Conservation (phyloP, 2,888 invertebrate genomes). For the Phyllotreta cruciferae region DNA sequence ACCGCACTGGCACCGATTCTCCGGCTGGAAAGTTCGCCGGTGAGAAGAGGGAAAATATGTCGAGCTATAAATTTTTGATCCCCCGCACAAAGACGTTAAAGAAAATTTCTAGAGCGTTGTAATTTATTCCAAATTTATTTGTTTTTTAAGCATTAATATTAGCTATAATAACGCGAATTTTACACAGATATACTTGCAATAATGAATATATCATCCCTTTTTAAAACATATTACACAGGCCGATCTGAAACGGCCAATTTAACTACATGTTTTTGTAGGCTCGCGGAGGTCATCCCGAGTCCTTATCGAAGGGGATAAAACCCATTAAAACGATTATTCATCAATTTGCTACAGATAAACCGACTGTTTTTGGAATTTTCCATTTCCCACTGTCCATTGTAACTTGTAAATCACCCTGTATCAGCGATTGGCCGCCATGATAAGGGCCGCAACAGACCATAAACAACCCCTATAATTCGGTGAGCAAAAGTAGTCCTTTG, state of each 20-base stretch:
- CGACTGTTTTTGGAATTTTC: conserved; percentile 13
- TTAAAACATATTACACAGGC: no score
- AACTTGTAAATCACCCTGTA: conserved; percentile 37
- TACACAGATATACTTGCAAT: no score
- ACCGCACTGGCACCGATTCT: conserved; percentile 14
- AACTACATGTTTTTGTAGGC: conserved; percentile 20
- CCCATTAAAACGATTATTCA: conserved; percentile 32
- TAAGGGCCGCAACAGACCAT: conserved; percentile 33
- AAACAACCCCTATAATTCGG: conserved; percentile 35
- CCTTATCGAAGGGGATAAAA: conserved; percentile 27
- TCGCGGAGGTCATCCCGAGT: conserved; percentile 6
- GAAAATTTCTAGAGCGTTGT: no score
- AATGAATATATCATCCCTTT: no score
- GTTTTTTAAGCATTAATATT: no score
- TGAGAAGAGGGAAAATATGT: conserved; percentile 23
- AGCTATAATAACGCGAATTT: no score
- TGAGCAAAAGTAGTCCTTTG: conserved; percentile 25
- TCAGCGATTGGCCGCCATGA: conserved; percentile 30
- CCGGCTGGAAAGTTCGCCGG: conserved; percentile 18
- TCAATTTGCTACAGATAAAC: conserved; percentile 31
- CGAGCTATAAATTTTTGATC: no score
- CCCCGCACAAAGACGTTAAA: no score
- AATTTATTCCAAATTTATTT: no score
- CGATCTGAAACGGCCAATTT: not conserved
- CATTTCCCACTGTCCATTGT: conserved; percentile 24